Percentiles rank a stretch among this genome's conserved stretches.
Evolutionary conservation across 2,888 invertebrate genomes (phyloP).

Genomic region (Amorpha juglandis): DNA sequence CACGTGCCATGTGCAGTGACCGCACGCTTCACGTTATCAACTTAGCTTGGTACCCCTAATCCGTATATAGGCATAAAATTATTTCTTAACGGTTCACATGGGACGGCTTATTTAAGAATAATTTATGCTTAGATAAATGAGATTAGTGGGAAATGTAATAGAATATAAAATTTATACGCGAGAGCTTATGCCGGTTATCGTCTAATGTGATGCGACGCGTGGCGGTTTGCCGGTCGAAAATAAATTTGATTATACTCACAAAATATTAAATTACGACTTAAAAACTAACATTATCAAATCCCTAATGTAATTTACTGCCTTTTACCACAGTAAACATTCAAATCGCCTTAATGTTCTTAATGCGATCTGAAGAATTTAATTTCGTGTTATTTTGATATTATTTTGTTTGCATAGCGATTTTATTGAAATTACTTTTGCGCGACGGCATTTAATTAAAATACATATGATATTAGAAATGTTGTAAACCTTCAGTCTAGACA

Average conservation of each 20-base stretch:
- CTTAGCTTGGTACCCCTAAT: conserved; percentile 43
- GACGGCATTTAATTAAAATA: conserved; percentile 5
- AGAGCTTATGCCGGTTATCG: conserved; percentile 56
- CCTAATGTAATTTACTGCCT: conserved; percentile 13
- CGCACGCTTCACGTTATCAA: neutral
- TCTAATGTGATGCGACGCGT: conserved; percentile 66
- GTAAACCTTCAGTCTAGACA: neutral
- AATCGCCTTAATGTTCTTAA: conserved; percentile 2
- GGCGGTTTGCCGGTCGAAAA: conserved; percentile 43
- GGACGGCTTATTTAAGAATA: conserved; percentile 66
- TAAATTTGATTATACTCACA: conserved; percentile 19
- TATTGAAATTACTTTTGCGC: conserved; percentile 4
- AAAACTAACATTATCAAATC: conserved; percentile 20
- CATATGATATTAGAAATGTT: neutral
- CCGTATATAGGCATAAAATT: conserved; percentile 75
- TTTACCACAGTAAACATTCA: conserved; percentile 13
- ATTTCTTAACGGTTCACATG: conserved; percentile 60
- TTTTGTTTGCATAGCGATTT: conserved; percentile 2
- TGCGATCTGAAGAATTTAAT: conserved; percentile 10
- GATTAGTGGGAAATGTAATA: conserved; percentile 74
- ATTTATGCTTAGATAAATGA: conserved; percentile 74
- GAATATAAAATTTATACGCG: conserved; percentile 70
- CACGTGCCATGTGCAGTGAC: neutral
- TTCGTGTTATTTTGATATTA: neutral
- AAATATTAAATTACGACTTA: conserved; percentile 24